Base-by-base conservation (phyloP, 1,140 invertebrate genomes). In the Drosophila littoralis region DNA sequence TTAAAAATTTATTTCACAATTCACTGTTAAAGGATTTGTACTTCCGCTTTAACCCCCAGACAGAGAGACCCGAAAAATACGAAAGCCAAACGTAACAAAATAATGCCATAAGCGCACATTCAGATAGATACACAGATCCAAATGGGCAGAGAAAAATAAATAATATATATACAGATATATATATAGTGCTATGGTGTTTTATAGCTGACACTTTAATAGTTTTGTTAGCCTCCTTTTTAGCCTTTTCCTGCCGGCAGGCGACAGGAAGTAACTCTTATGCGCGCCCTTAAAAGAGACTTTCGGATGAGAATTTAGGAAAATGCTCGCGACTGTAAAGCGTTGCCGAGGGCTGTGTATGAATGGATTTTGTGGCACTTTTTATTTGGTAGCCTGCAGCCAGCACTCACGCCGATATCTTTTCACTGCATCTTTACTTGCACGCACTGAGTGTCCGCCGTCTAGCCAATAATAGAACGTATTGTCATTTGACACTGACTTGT, bases 11-110 rank as follows among this genome's bases (percentile, higher is more conserved):
- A 88, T 88, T 84, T 84, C 64, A 74, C 79, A 79, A 89, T 88
- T 84, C 81, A 73, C 80, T 72, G 80, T 84, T 89, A 84, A 89
- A 84, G 84, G 77, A 89, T 89, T 89, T 89, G 80, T 81, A 89
- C 89, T 89, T 89, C 83, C 84, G 85, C 77, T 65, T 40, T 70
- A 66, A 32, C 43, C 65, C 36, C 73, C 79, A 81, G 82, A 75
- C 81, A 78, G 33, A 52, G 61, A 32, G 66, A 9, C 8, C 22
- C 22, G 55, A 69, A 55, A 54, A 57, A 50, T 13, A 50, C 45
- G 42, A 74, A 77, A 75, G 48, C 65, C 52, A 67, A 72, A 61
- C 28, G 42, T 66, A 67, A 67, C 54, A 32, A 61, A 71, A 69
- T 61, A 80, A 77, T 57, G 75, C 66, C 52, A 73, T 71, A 90